Percentiles rank a stretch among this genome's conserved stretches.
phyloP scores from a whole-genome alignment of 2,797 vertebrate species.

The Nasua narica region DNA sequence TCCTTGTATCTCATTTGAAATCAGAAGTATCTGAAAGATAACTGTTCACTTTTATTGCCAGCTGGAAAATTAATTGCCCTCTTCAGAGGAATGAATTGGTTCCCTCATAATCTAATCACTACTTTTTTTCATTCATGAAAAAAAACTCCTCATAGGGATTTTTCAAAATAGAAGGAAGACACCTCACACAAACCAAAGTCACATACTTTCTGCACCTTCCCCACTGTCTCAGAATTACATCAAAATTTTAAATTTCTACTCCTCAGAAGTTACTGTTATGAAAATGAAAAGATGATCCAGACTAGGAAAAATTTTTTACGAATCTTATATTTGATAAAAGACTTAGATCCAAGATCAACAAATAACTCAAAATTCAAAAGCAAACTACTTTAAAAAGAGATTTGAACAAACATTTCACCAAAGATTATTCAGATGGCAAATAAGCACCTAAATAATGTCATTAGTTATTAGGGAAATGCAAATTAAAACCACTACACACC shows the following conservation, averaged over 20 bases:
- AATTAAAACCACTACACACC: not conserved
- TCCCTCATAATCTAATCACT: not conserved
- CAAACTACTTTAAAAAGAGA: not conserved
- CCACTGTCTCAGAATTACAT: not conserved
- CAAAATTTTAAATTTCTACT: not conserved
- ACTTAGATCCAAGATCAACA: not conserved
- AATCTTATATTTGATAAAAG: not conserved
- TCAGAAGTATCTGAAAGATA: not conserved
- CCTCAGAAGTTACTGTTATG: not conserved
- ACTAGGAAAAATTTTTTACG: not conserved
- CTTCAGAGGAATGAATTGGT: not conserved
- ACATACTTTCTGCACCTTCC: not conserved
- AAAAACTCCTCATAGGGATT: not conserved
- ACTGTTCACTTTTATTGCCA: not conserved
- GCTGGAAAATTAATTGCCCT: not conserved
- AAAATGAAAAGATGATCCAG: not conserved
- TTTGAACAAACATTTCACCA: not conserved
- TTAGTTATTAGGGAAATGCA: not conserved
- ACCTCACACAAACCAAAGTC: not conserved
- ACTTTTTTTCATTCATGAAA: not conserved
- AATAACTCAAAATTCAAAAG: not conserved
- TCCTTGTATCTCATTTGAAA: not conserved
- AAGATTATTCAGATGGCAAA: not conserved
- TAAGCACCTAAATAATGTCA: not conserved
- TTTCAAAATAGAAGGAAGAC: not conserved